Base-by-base conservation (phyloP, 2,797 vertebrate genomes). In the Pseudochirops corinnae region DNA sequence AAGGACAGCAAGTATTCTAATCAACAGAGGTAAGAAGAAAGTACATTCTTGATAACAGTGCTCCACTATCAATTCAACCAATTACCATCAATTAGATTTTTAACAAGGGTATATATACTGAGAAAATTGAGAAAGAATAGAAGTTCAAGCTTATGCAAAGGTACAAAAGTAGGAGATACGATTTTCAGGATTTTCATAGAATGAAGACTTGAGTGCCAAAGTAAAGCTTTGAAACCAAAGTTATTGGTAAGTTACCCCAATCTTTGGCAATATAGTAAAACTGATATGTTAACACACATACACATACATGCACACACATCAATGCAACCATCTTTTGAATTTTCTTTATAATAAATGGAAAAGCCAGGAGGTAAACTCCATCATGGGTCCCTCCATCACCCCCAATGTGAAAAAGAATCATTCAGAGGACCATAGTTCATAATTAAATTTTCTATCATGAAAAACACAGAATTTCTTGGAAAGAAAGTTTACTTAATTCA, bases 331-430 rank as follows among this genome's bases (percentile, higher is more conserved):
- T n/a, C 2, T 50, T 92, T 93, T 52, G n/a, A 29, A 29, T 92
- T 33, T 96, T 92, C 2, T 0, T 87, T 92, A 96, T 96, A 97
- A 90, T 16, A 33, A 92, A n/a, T 21, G 9, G 74, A 46, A 82
- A 82, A 46, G 6, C 7, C 50, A 60, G 10, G 53, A 67, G 57
- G 94, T 67, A 93, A 97, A 95, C 28, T 1, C 10, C 13, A 56
- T 9, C 31, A n/a, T 2, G 5, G 52, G 24, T 93, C 62, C 90
- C 90, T 53, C 92, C 9, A 6, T 33, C 2, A 3, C 67, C 92
- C 62, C 92, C 39, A 53, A 7, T 39, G 92, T 92, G 94, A 53
- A 74, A 14, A 14, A 33, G 53, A 94, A 95, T 91, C 16, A 21
- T 74, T 92, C 29, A 57, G 46, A 26, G 91, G 16, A 39, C n/a